Conservation (phyloP, 2,888 invertebrate genomes). For the Pheosia gnoma region DNA sequence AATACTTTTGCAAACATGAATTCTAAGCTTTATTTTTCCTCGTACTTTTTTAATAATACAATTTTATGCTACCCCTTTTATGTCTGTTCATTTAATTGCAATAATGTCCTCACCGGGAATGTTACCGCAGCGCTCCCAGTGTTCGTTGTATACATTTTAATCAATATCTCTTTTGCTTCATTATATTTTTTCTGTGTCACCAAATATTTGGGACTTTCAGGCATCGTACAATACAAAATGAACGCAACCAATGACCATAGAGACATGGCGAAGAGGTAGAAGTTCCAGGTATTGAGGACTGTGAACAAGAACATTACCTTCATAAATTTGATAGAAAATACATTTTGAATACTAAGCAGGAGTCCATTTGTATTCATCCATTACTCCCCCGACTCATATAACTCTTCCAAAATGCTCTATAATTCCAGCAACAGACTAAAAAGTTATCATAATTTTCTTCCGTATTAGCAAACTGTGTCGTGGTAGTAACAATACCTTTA, state of each 20-base stretch:
- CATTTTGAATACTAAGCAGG: too few species aligned
- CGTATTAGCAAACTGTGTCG: too few species aligned
- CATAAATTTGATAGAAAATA: too few species aligned
- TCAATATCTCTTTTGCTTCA: conserved; percentile 62
- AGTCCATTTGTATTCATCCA: too few species aligned
- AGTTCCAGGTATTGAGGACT: conserved; percentile 73
- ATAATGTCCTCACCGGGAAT: conserved; percentile 55
- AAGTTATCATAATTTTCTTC: too few species aligned
- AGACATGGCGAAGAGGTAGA: conserved; percentile 59
- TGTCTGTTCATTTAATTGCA: conserved; percentile 2
- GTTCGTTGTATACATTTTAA: conserved; percentile 63
- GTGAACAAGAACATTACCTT: conserved; percentile 32
- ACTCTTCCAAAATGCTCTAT: too few species aligned
- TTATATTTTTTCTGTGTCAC: conserved; percentile 61
- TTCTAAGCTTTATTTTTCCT: not conserved
- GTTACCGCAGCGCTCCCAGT: conserved; percentile 59
- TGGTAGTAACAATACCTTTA: too few species aligned
- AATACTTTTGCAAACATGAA: not conserved
- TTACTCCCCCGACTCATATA: too few species aligned
- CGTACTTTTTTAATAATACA: not conserved
- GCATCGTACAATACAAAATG: conserved; percentile 54
- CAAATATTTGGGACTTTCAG: conserved; percentile 72
- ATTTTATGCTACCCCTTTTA: not conserved
- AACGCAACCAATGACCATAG: conserved; percentile 58
- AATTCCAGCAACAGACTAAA: too few species aligned